Conservation (phyloP, 2,888 invertebrate species). For the Torymus texanus region DNA sequence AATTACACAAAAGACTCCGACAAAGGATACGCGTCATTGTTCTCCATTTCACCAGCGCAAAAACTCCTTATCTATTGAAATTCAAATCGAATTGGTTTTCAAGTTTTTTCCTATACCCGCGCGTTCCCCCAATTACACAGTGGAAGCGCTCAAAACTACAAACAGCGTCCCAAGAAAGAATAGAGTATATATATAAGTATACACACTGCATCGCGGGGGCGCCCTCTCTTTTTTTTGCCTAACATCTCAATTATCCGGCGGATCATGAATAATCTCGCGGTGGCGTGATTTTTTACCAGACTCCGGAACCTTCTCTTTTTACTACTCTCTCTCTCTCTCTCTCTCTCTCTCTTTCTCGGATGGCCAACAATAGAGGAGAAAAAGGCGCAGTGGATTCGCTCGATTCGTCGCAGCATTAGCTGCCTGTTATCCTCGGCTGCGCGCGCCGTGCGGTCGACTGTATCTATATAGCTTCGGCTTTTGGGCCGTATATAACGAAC, state of each 20-base stretch:
- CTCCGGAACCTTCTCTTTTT: slow-evolving; percentile 1
- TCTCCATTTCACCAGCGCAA: too few species aligned
- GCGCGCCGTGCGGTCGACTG: background rate
- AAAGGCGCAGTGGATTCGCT: slow-evolving; percentile 15
- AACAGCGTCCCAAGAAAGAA: slow-evolving; percentile 23
- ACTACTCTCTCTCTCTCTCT: background rate
- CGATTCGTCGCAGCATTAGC: slow-evolving; percentile 50
- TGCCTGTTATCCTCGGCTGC: slow-evolving; percentile 29
- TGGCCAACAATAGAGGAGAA: slow-evolving; percentile 44
- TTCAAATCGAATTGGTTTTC: slow-evolving; percentile 38
- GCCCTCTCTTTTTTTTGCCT: slow-evolving; percentile 39
- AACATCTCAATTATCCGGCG: slow-evolving; percentile 54
- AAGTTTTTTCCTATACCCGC: slow-evolving; percentile 22
- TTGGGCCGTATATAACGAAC: slow-evolving; percentile 1
- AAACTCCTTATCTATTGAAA: too few species aligned
- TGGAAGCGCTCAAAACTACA: slow-evolving; percentile 13
- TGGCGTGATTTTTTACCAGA: slow-evolving; percentile 49
- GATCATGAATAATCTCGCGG: slow-evolving; percentile 54
- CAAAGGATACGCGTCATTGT: too few species aligned
- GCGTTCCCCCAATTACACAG: slow-evolving; percentile 27
- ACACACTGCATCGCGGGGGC: slow-evolving; percentile 8
- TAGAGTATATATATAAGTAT: slow-evolving; percentile 16
- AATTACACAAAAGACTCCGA: too few species aligned
- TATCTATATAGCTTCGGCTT: background rate
- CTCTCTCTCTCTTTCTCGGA: slow-evolving; percentile 1